Percentiles rank a stretch among this genome's conserved stretches.
These are phyloP conservation scores for Frankliniella intonsa DNA, from an alignment of 2,888 invertebrate genomes.

Conservation along the genomic window DNA sequence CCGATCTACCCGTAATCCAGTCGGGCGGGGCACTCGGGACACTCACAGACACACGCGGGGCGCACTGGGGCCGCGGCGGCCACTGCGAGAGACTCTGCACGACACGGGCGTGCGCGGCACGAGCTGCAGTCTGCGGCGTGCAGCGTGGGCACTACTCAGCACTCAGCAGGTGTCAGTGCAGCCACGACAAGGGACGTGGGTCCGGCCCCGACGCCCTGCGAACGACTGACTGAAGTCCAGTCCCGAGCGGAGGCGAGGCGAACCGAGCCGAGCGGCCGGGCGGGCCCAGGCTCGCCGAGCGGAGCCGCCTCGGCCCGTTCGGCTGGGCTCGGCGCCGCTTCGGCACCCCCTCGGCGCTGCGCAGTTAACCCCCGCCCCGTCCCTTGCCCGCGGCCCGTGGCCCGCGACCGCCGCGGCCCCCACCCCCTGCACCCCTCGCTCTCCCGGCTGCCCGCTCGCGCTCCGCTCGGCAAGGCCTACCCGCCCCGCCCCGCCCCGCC, in stretches of 20 bases:
- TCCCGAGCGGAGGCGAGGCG: not conserved
- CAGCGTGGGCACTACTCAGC: not conserved
- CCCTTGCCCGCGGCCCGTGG: not conserved
- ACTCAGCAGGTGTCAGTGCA: constrained; percentile 7
- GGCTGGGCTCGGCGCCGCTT: not conserved
- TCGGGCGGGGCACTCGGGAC: not conserved
- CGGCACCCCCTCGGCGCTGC: not conserved
- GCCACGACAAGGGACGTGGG: constrained; percentile 6
- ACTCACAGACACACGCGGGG: not conserved
- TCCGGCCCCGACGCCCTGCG: constrained; percentile 17
- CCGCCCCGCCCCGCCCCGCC: not conserved
- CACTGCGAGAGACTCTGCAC: too few relatives aligned
- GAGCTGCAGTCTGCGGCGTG: too few relatives aligned
- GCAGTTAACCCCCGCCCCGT: not conserved
- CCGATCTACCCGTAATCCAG: not conserved
- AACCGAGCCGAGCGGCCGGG: not conserved
- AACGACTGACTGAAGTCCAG: not conserved
- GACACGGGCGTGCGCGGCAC: too few relatives aligned
- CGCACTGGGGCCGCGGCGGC: not conserved
- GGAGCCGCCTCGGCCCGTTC: not conserved
- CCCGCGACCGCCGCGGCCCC: not conserved
- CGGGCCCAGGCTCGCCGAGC: not conserved
- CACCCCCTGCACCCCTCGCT: not conserved
- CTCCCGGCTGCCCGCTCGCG: not conserved
- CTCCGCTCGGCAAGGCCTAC: not conserved